Conservation (phyloP, 2,888 invertebrate genomes). For the Cantharis lateralis region DNA sequence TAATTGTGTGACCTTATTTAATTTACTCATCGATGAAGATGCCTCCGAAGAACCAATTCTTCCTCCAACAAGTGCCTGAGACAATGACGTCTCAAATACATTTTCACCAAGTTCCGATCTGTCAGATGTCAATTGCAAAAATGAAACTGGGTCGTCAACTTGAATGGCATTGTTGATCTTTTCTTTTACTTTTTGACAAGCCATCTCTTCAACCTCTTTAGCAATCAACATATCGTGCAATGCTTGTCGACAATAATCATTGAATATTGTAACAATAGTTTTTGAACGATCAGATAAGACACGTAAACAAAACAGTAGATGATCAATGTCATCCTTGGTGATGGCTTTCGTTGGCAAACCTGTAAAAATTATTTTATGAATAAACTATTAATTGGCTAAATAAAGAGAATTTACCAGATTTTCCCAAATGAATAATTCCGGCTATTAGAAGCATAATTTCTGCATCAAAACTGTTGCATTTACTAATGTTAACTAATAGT, state of each 20-base stretch:
- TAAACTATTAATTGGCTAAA: background rate
- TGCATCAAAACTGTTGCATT: conserved; percentile 68
- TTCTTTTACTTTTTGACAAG: conserved; percentile 66
- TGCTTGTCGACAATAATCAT: conserved; percentile 73
- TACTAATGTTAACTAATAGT: conserved; percentile 53
- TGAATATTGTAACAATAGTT: conserved; percentile 73
- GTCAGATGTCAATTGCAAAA: conserved; percentile 74
- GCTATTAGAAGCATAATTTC: conserved; percentile 89
- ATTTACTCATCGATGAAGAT: conserved; percentile 62
- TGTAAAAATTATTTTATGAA: conserved; percentile 28
- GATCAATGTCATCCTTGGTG: conserved; percentile 95
- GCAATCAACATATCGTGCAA: conserved; percentile 83
- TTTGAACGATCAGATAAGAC: conserved; percentile 73
- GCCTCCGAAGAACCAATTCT: conserved; percentile 55
- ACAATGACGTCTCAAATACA: conserved; percentile 92
- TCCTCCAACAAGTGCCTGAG: conserved; percentile 81
- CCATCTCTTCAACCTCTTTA: conserved; percentile 73
- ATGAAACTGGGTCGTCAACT: conserved; percentile 84
- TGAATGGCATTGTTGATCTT: conserved; percentile 73
- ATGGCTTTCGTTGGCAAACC: conserved; percentile 74
- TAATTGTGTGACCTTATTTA: conserved; percentile 85
- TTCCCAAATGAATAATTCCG: conserved; percentile 83
- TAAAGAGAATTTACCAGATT: conserved; percentile 62
- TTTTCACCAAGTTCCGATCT: conserved; percentile 67
- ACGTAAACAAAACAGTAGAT: conserved; percentile 80